phyloP scores from a whole-genome alignment of 2,113 vertebrate genomes.

The Lophochroa leadbeateri region DNA sequence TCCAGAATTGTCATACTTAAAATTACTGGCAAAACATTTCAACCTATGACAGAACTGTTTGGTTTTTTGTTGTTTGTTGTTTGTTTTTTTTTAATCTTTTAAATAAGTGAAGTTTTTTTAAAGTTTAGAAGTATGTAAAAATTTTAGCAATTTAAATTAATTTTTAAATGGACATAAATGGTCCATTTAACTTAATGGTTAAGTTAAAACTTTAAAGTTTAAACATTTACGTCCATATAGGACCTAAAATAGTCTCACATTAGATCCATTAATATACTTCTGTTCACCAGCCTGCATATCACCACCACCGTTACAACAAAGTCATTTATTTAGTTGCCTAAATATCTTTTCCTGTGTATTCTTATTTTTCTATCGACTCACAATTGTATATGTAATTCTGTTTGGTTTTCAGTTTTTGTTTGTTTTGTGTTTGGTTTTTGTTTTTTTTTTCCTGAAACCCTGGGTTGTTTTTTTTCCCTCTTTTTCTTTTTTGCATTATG shows the following conservation, averaged over 20 bases:
- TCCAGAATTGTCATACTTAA: neutral
- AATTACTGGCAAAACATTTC: neutral
- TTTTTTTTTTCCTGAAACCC: neutral
- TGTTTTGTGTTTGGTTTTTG: neutral
- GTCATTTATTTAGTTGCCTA: neutral
- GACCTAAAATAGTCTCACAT: neutral
- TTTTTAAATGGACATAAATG: neutral
- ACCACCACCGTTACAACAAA: neutral
- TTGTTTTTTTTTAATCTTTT: neutral
- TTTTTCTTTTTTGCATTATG: neutral
- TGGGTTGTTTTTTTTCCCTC: neutral
- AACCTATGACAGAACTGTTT: neutral
- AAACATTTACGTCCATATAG: neutral
- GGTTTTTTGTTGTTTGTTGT: neutral
- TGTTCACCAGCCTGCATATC: accelerated
- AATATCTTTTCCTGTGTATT: neutral
- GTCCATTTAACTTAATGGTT: neutral
- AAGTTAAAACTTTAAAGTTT: neutral
- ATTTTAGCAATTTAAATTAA: neutral
- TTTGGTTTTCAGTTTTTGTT: neutral
- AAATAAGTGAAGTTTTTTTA: accelerated
- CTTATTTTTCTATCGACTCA: neutral
- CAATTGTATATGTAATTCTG: neutral
- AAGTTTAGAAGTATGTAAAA: neutral
- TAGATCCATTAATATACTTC: neutral